Evolutionary conservation across 2,113 vertebrate genomes (phyloP).

Genomic region (Cavia porcellus): DNA sequence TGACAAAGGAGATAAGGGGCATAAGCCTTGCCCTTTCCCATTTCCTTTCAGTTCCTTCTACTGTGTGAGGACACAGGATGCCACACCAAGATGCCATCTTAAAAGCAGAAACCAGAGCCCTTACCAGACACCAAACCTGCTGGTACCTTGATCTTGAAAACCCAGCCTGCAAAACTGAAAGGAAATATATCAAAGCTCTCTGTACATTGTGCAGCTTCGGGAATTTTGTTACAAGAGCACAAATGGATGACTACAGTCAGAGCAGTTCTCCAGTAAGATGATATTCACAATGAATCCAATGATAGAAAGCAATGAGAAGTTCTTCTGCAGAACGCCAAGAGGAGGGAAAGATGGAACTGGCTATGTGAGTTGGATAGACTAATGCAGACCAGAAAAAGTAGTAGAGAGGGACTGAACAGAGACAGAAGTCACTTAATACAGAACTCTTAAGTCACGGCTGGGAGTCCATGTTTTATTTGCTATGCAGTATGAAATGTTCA

Average conservation of each 20-base stretch:
- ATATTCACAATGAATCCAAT: background rate
- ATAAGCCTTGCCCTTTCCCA: background rate
- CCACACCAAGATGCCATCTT: background rate
- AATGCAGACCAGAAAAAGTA: background rate
- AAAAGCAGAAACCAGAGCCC: background rate
- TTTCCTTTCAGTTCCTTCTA: background rate
- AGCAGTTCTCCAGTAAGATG: background rate
- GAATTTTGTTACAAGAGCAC: background rate
- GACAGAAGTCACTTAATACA: background rate
- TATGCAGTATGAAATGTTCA: background rate
- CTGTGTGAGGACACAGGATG: background rate
- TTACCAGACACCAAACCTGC: background rate
- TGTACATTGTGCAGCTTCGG: background rate
- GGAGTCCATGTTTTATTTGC: slow-evolving; percentile 2
- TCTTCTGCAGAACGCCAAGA: background rate
- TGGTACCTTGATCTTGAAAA: background rate
- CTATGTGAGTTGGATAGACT: background rate
- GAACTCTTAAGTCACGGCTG: background rate
- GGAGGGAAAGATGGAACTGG: background rate
- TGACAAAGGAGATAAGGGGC: background rate
- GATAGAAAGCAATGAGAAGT: background rate
- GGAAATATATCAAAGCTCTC: background rate
- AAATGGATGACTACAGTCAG: background rate
- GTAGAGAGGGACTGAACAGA: background rate
- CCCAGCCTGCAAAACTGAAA: background rate